Evolutionary conservation across 2,888 invertebrate genomes (phyloP).

Genomic region (Macaria liturata): DNA sequence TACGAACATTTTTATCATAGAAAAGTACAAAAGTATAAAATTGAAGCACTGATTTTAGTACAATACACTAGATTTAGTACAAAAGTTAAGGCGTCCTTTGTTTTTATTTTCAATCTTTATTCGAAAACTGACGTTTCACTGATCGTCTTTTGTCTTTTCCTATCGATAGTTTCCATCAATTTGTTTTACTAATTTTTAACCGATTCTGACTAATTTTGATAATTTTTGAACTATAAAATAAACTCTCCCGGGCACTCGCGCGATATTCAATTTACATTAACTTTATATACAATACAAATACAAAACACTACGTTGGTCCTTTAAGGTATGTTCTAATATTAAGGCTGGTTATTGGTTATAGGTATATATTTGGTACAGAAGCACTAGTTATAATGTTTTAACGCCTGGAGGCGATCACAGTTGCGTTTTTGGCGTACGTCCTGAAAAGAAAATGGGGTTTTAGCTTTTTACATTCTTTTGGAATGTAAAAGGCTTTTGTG

Average conservation of each 20-base stretch:
- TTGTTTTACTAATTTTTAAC: no score
- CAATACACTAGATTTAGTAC: conserved; percentile 49
- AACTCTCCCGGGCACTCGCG: no score
- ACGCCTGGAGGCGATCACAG: conserved; percentile 77
- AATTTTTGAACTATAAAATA: no score
- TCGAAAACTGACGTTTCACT: no score
- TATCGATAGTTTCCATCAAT: no score
- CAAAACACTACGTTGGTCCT: conserved; percentile 75
- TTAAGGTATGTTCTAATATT: conserved; percentile 60
- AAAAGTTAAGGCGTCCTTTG: conserved; percentile 69
- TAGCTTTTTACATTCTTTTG: conserved; percentile 3
- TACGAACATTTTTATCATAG: conserved; percentile 19
- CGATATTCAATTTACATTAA: no score
- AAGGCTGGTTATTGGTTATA: conserved; percentile 69
- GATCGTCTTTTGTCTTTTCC: no score
- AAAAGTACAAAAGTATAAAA: conserved; percentile 34
- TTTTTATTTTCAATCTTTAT: conserved; percentile 32
- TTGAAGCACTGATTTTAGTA: conserved; percentile 30
- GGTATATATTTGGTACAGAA: conserved; percentile 63
- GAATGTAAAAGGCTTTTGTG: conserved; percentile 11
- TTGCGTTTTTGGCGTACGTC: conserved; percentile 29
- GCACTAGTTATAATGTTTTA: conserved; percentile 65
- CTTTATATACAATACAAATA: conserved; percentile 52
- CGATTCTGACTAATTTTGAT: no score
- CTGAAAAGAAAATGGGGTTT: conserved; percentile 10